Percentiles rank a stretch among this genome's conserved stretches.
phyloP scores from a whole-genome alignment of 2,113 vertebrate genomes.

The Tragulus kanchil region DNA sequence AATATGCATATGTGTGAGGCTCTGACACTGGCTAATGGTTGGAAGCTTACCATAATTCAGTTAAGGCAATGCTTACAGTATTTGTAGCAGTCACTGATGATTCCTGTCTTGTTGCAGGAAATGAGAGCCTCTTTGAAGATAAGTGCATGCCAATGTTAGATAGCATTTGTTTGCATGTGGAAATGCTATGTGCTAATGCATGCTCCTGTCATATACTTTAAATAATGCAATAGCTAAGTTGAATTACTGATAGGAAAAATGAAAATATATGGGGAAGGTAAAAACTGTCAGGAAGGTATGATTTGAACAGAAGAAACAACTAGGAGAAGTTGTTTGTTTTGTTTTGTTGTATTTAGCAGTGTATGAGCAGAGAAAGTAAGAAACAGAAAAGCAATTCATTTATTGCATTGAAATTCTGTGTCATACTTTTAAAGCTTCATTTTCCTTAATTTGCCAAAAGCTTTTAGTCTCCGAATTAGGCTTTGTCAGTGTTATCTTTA shows the following conservation, averaged over 20 bases:
- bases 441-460: neutral
- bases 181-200: neutral
- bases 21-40: neutral
- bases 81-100: neutral
- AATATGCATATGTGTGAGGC: neutral
- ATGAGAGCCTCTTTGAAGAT: neutral
- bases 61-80: neutral
- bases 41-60: neutral
- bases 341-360: no score
- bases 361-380: constrained; percentile 47
- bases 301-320: constrained; percentile 60
- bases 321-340: no score
- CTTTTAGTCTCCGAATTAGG: neutral
- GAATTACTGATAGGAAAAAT: constrained; percentile 43
- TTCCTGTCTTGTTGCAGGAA: neutral
- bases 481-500: neutral
- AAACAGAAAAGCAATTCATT: neutral
- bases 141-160: neutral
- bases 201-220: neutral
- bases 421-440: neutral
- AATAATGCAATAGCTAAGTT: constrained; percentile 21
- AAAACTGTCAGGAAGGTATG: neutral
- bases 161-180: neutral
- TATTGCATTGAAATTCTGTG: neutral
- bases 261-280: neutral